These are phyloP conservation scores for Itoplectis maculator DNA, from an alignment of 2,888 invertebrate species.

Conservation along the genomic window DNA sequence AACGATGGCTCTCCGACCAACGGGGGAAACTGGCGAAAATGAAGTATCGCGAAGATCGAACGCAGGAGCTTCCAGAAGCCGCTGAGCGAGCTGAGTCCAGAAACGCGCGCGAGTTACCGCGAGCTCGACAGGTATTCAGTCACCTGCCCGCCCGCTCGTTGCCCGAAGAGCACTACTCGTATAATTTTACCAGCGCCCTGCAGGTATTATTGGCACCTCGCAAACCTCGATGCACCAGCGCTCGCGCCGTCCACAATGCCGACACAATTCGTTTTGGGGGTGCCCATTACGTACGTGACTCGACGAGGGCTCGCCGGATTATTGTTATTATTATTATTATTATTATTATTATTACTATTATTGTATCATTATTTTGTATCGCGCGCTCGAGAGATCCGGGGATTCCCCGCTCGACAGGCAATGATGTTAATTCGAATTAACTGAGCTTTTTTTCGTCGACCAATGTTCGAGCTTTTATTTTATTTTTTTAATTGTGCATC, in stretches of 20 bases:
- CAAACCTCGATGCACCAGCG: background rate
- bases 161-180: slow-evolving; percentile 1
- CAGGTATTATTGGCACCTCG: slow-evolving; percentile 37
- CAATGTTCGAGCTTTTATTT: no score
- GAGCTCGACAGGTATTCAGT: slow-evolving; percentile 56
- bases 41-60: no score
- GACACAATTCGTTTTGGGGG: slow-evolving; percentile 17
- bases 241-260: background rate
- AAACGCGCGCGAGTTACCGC: no score
- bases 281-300: slow-evolving; percentile 64
- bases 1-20: no score
- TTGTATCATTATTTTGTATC: background rate
- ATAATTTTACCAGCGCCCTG: slow-evolving; percentile 11
- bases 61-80: no score
- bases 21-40: background rate
- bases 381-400: slow-evolving; percentile 9
- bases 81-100: no score
- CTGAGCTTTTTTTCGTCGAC: background rate
- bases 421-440: background rate
- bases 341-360: no score
- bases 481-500: no score
- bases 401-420: slow-evolving; percentile 7
- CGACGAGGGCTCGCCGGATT: slow-evolving; percentile 64
- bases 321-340: no score
- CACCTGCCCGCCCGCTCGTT: no score